A percentile compares a stretch with the other conserved stretches of the same genome.
Evolutionary conservation across 2,888 invertebrate species (phyloP).

Genomic region (Eupithecia abbreviata): DNA sequence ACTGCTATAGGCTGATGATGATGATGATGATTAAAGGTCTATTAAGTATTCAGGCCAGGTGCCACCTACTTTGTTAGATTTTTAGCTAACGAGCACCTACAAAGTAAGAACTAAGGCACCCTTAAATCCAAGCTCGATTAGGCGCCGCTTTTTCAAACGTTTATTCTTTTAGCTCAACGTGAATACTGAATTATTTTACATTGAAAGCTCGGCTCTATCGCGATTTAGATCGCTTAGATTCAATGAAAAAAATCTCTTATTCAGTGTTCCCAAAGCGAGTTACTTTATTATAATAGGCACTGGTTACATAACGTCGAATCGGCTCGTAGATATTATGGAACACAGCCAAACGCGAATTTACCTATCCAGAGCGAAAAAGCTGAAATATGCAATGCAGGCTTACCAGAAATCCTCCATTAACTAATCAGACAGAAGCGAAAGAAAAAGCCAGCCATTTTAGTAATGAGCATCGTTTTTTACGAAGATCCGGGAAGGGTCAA

Average conservation of each 20-base stretch:
- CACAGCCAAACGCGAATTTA: conserved; percentile 32
- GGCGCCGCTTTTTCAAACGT: not conserved
- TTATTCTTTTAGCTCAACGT: not conserved
- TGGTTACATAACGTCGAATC: conserved; percentile 26
- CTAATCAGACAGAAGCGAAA: conserved; percentile 17
- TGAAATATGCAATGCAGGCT: conserved; percentile 26
- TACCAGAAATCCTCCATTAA: conserved; percentile 20
- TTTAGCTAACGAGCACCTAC: not conserved
- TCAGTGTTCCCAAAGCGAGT: conserved; percentile 27
- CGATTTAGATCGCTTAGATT: conserved; percentile 29
- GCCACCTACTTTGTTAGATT: not conserved
- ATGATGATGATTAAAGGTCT: too few relatives aligned
- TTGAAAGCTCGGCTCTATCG: conserved; percentile 10
- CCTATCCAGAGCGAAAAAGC: conserved; percentile 25
- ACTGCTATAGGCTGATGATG: too few relatives aligned
- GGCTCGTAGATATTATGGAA: conserved; percentile 29
- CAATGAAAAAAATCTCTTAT: conserved; percentile 36
- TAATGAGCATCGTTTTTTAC: conserved; percentile 4
- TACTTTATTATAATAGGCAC: conserved; percentile 31
- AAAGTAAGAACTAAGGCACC: not conserved
- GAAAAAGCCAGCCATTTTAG: conserved; percentile 3
- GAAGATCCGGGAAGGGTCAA: conserved; percentile 6
- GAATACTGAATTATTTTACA: conserved; percentile 24
- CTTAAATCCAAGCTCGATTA: not conserved
- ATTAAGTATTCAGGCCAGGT: not conserved